These are phyloP conservation scores for Iselma pallidipennis DNA, from an alignment of 2,888 invertebrate genomes.

Conservation along the genomic window DNA sequence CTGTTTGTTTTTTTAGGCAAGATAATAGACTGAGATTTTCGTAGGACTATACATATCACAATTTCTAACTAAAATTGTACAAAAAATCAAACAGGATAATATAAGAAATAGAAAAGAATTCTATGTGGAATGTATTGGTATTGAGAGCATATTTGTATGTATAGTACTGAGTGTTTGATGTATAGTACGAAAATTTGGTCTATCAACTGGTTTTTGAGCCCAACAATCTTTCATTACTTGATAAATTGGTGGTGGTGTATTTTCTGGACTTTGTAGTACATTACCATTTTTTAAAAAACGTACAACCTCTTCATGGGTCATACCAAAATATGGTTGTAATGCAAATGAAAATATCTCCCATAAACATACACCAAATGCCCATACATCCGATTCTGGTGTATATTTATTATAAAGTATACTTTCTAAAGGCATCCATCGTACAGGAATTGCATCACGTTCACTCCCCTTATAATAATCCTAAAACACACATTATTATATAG, in stretches of 20 bases:
- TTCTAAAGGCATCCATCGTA: conserved; percentile 98
- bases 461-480: conserved; percentile 92
- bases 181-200: conserved; percentile 85
- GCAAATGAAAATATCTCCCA: conserved; percentile 99
- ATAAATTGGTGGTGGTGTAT: conserved; percentile 83
- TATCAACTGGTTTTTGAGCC: conserved; percentile 81
- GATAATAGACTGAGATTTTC: conserved; percentile 1
- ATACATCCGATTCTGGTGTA: conserved; percentile 94
- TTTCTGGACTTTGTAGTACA: conserved; percentile 87
- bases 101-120: neutral
- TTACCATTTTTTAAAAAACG: conserved; percentile 93
- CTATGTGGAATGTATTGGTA: conserved; percentile 33
- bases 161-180: conserved; percentile 68
- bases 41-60: conserved; percentile 28
- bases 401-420: conserved; percentile 96
- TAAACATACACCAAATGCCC: conserved; percentile 95
- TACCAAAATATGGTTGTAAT: conserved; percentile 94
- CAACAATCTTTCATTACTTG: conserved; percentile 94
- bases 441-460: conserved; percentile 94
- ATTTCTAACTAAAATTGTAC: conserved; percentile 11
- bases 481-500: conserved; percentile 11
- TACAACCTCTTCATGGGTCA: conserved; percentile 97
- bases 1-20: neutral
- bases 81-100: neutral
- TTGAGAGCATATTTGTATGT: conserved; percentile 44